phyloP scores from a whole-genome alignment of 2,888 invertebrate species.

The Acronicta alni region DNA sequence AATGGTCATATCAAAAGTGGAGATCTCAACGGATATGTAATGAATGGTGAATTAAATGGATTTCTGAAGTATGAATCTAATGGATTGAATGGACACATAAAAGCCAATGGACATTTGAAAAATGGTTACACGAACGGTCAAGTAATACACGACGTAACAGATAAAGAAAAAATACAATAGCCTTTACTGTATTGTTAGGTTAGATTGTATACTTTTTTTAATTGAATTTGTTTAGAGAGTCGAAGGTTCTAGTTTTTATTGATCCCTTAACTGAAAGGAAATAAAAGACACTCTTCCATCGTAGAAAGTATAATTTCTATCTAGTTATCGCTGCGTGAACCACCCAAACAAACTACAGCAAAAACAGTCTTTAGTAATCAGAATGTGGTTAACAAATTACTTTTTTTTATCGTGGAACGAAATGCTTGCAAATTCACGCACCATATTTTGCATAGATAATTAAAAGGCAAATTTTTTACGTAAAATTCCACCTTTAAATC shows the following conservation, averaged over 20 bases:
- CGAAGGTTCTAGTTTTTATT: constrained; percentile 37
- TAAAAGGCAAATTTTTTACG: too few species aligned
- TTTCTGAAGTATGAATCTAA: constrained; percentile 48
- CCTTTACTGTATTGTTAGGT: constrained; percentile 42
- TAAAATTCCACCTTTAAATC: constrained; percentile 8
- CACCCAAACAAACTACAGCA: constrained; percentile 32
- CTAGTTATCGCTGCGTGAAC: constrained; percentile 37
- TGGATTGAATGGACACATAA: constrained; percentile 29
- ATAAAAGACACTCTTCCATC: constrained; percentile 30
- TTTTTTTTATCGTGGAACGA: constrained; percentile 1
- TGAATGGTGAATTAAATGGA: constrained; percentile 56
- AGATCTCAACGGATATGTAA: constrained; percentile 49
- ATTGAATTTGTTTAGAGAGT: constrained; percentile 44
- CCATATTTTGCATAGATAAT: too few species aligned
- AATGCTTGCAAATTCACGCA: background rate
- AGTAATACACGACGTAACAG: constrained; percentile 60
- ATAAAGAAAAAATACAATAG: constrained; percentile 82
- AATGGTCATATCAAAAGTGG: constrained; percentile 56
- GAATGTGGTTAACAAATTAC: constrained; percentile 17
- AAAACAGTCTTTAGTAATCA: constrained; percentile 21
- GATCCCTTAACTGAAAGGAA: constrained; percentile 35
- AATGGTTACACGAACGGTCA: constrained; percentile 72
- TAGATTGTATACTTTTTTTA: constrained; percentile 51
- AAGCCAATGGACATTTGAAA: constrained; percentile 57
- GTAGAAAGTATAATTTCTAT: constrained; percentile 53